phyloP scores from a whole-genome alignment of 2,113 vertebrate species.

The Leptobrachium ailaonicum region DNA sequence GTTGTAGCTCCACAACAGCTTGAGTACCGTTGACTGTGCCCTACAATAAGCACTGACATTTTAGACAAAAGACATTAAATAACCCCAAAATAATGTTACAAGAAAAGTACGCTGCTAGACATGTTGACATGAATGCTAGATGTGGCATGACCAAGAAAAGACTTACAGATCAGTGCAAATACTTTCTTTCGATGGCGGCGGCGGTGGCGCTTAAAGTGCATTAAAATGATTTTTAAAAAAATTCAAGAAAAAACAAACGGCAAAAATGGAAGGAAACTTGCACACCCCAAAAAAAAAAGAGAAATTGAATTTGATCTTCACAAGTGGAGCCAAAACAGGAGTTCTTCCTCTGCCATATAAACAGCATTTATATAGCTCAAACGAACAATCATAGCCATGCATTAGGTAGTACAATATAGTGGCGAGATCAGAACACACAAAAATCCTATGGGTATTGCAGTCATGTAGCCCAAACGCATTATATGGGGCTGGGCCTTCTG shows the following conservation, averaged over 20 bases:
- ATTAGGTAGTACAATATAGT: conserved; percentile 73
- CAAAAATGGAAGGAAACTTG: no score
- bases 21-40: no score
- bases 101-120: conserved; percentile 9
- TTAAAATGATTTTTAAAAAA: conserved; percentile 62
- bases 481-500: conserved; percentile 70
- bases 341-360: conserved; percentile 75
- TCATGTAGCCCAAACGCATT: conserved; percentile 53
- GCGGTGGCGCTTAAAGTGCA: conserved; percentile 65
- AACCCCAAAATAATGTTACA: conserved; percentile 23
- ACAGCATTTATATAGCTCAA: conserved; percentile 76
- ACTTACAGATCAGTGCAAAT: conserved; percentile 47
- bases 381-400: conserved; percentile 78
- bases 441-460: conserved; percentile 61
- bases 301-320: conserved; percentile 58
- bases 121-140: not conserved
- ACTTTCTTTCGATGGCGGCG: conserved; percentile 64
- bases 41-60: no score
- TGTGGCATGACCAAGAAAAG: not conserved
- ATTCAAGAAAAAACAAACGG: conserved; percentile 42
- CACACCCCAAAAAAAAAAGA: not conserved
- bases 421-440: conserved; percentile 68
- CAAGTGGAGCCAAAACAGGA: conserved; percentile 63
- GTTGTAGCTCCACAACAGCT: no score
- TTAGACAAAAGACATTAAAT: not conserved